Evolutionary conservation across 1,140 invertebrate species (phyloP).

Genomic region (Pseudachorutes palmiensis): DNA sequence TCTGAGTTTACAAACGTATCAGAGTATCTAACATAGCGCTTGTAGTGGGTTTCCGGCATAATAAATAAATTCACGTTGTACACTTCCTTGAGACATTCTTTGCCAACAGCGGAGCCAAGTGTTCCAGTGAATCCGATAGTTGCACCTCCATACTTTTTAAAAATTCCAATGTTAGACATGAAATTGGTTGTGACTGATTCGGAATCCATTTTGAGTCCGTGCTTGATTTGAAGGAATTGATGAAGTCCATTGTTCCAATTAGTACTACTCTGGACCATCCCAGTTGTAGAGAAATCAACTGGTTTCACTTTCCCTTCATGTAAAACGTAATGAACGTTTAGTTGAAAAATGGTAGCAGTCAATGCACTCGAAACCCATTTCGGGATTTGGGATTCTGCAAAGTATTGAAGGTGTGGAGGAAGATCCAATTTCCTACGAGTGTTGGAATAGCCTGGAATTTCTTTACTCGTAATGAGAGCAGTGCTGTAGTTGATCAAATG

Average conservation of each 20-base stretch:
- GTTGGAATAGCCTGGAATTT: not conserved
- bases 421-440: not conserved
- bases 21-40: conserved; percentile 33
- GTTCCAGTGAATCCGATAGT: conserved; percentile 44
- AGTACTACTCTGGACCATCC: conserved; percentile 17
- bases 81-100: conserved; percentile 38
- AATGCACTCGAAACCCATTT: not conserved
- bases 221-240: conserved; percentile 31
- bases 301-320: conserved; percentile 19
- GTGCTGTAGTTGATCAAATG: not conserved
- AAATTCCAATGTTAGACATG: conserved; percentile 15
- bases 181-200: conserved; percentile 27
- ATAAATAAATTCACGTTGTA: conserved; percentile 40
- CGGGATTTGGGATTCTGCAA: too few species aligned
- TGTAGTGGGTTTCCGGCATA: conserved; percentile 38
- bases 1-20: conserved; percentile 30
- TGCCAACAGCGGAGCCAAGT: conserved; percentile 39
- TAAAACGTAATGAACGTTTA: too few species aligned
- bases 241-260: conserved; percentile 27
- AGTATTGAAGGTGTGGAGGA: not conserved
- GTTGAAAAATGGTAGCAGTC: not conserved
- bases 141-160: conserved; percentile 19
- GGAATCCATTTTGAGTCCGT: conserved; percentile 5
- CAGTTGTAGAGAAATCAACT: conserved; percentile 22
- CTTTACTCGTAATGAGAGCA: not conserved